Evolutionary conservation across 2,113 vertebrate genomes (phyloP), one percentile per base, ranked within the genome.

Genomic region (Hypanus sabinus): DNA sequence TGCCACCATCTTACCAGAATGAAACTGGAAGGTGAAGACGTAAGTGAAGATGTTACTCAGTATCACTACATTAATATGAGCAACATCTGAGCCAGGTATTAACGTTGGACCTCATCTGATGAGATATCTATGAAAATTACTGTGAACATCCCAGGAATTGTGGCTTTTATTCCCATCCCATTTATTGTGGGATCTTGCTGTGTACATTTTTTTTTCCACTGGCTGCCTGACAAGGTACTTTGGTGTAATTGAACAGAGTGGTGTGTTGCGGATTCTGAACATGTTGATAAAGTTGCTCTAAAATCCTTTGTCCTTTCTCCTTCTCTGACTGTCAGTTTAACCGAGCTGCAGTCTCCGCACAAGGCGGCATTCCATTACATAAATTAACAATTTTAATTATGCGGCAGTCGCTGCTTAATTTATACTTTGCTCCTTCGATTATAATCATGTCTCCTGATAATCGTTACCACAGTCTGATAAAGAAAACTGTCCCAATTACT

Each of bases 361-460:
- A 33, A 36, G 30, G 60, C 65, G n/a, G 60, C 57, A 6, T 68
- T 90, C 30, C 1, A 0, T 20, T 33, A 60, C n/a, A 33, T 68
- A 65, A 90, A 68, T 90, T 90, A 65, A 90, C n/a, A 65, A 18
- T 20, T 90, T 62, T 90, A 33, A 90, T 33, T 65, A n/a, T 36
- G 30, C 60, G 33, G 85, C 30, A 90, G 57, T 90, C 65, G 33
- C 30, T 16, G 27, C 27, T 33, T 65, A 65, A 90, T 65, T 90
- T 90, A 33, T 65, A 90, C 85, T 90, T 90, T 68, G 60, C 16
- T 88, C 85, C 85, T 65, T 20, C 7, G 85, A 90, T 36, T 36
- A 68, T 68, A 90, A 65, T 90, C 85, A 68, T 20, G 30, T 90
- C 85, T 14, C 85, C n/a, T 30, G 60, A 65, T 90, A 90, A 68